A percentile compares a stretch with the other conserved stretches of the same genome.
phyloP scores from a whole-genome alignment of 2,797 vertebrate species.

The Microctenopoma lineatum region DNA sequence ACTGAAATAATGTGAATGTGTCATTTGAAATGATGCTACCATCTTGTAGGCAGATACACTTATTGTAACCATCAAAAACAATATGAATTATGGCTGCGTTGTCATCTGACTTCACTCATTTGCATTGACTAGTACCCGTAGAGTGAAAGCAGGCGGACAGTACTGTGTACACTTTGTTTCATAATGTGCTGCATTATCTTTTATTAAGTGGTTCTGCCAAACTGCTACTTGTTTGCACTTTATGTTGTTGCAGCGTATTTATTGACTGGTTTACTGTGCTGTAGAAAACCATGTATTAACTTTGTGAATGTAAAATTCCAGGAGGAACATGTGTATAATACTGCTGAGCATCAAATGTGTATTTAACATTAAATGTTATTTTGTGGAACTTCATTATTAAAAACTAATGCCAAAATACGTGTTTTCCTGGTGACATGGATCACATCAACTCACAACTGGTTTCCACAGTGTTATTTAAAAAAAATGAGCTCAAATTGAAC shows the following conservation, averaged over 20 bases:
- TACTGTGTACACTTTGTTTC: slow-evolving; percentile 22
- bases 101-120: no score
- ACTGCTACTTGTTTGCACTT: slow-evolving; percentile 11
- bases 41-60: no score
- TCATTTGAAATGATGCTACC: not conserved
- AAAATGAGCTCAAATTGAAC: no score
- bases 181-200: not conserved
- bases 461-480: no score
- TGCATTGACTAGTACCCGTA: not conserved
- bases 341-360: slow-evolving; percentile 31
- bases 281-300: slow-evolving; percentile 7
- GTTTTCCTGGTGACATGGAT: no score
- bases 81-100: not conserved
- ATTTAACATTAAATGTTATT: slow-evolving; percentile 60
- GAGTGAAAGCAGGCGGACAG: slow-evolving; percentile 1
- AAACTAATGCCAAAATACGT: slow-evolving; percentile 3
- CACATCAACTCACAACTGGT: no score
- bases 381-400: slow-evolving; percentile 67
- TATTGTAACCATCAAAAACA: no score
- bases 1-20: no score
- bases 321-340: slow-evolving; percentile 9
- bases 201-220: not conserved
- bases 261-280: not conserved
- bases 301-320: slow-evolving; percentile 20
- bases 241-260: slow-evolving; percentile 1